phyloP scores from a whole-genome alignment of 2,113 vertebrate species.

The Cyprinus carpio region DNA sequence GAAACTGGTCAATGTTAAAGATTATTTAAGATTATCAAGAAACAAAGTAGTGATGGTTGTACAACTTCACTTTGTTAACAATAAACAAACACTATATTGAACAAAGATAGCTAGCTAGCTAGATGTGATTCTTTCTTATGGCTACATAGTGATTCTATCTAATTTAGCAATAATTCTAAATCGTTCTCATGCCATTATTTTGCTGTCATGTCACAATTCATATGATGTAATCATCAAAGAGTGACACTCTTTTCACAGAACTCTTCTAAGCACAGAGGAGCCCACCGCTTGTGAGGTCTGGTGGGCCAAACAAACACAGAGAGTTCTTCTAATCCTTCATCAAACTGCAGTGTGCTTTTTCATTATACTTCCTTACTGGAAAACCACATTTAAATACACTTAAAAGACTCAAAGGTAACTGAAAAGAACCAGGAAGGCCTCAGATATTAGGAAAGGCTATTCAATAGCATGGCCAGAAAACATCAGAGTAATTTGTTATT shows the following conservation, averaged over 20 bases:
- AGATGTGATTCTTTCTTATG: not conserved
- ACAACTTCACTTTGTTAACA: no score
- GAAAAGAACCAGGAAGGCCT: not conserved
- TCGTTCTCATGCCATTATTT: not conserved
- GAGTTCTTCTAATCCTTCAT: conserved; percentile 12
- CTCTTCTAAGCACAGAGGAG: not conserved
- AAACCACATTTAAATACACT: conserved; percentile 10
- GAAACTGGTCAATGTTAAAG: no score
- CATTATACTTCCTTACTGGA: conserved; percentile 8
- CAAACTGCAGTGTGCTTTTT: conserved; percentile 5
- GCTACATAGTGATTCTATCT: not conserved
- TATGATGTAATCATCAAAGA: not conserved
- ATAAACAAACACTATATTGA: no score
- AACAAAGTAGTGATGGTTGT: no score
- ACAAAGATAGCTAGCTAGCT: no score
- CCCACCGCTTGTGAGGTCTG: conserved; percentile 20
- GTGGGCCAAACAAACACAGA: not conserved
- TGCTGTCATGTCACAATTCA: not conserved
- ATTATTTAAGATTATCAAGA: no score
- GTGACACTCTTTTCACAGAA: not conserved
- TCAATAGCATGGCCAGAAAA: conserved; percentile 8
- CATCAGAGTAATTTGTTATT: conserved; percentile 30
- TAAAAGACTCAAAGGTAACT: not conserved
- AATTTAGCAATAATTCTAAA: not conserved
- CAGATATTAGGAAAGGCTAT: conserved; percentile 11